These are phyloP conservation scores for Styela plicata DNA, from an alignment of 23 tunicate species.

Conservation along the genomic window DNA sequence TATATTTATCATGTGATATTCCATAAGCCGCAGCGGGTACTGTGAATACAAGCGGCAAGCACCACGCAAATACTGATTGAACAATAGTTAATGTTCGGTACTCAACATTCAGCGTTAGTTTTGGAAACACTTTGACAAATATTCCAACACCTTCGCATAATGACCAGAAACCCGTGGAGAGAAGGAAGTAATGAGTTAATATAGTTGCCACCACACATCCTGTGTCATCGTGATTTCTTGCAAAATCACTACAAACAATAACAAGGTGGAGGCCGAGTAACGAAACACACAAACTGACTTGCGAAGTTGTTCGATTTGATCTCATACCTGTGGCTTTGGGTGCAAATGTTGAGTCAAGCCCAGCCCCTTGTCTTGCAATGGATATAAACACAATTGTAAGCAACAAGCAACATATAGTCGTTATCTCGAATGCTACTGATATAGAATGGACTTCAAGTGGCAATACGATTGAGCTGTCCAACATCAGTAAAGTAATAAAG, in stretches of 20 bases:
- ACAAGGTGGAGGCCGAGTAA: slow-evolving; percentile 8
- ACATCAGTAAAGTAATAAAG: slow-evolving; percentile 5
- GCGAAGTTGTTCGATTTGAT: slow-evolving; percentile 25
- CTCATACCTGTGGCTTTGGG: slow-evolving; percentile 17
- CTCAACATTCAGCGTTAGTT: slow-evolving; percentile 15
- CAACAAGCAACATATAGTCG: background rate
- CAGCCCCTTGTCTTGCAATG: slow-evolving; percentile 21
- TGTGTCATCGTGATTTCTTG: background rate
- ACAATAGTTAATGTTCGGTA: background rate
- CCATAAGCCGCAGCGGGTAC: slow-evolving; percentile 12
- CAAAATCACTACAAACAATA: background rate
- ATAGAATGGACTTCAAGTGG: background rate
- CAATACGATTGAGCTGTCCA: background rate
- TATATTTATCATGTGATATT: background rate
- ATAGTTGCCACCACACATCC: slow-evolving; percentile 6
- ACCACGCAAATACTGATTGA: slow-evolving; percentile 9
- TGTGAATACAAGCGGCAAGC: slow-evolving; percentile 4
- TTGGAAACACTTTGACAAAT: slow-evolving; percentile 18
- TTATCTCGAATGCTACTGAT: background rate
- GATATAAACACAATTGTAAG: background rate
- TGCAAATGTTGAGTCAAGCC: slow-evolving; percentile 15
- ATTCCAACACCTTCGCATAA: slow-evolving; percentile 29
- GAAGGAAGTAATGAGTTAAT: slow-evolving; percentile 26
- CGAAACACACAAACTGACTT: slow-evolving; percentile 16
- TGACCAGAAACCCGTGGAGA: slow-evolving; percentile 24